Evolutionary conservation across 2,113 vertebrate species (phyloP).

Genomic region (Notechis scutatus): DNA sequence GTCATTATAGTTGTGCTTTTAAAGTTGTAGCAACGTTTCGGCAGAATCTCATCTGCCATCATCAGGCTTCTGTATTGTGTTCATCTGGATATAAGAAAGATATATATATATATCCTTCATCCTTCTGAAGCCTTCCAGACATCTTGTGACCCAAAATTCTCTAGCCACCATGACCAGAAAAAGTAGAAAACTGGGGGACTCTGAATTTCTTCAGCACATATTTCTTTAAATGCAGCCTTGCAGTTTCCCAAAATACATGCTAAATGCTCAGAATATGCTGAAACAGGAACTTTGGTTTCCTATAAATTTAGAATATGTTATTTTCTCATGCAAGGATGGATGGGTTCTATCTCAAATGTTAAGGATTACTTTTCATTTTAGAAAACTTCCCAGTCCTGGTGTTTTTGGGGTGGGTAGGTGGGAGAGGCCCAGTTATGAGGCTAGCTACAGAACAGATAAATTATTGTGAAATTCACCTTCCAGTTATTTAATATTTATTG

Average conservation of each 20-base stretch:
- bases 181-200: background rate
- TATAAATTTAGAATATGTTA: constrained; percentile 59
- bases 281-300: constrained; percentile 58
- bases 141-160: background rate
- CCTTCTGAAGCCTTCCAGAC: background rate
- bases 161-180: background rate
- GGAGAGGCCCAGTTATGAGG: constrained; percentile 53
- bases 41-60: too few species aligned
- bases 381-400: constrained; percentile 39
- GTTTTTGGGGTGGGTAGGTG: constrained; percentile 56
- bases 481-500: constrained; percentile 61
- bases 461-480: constrained; percentile 67
- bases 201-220: constrained; percentile 50
- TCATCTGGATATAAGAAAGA: too few species aligned
- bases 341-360: constrained; percentile 47
- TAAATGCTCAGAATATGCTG: constrained; percentile 47
- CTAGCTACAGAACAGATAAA: constrained; percentile 58
- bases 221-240: constrained; percentile 51
- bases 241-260: constrained; percentile 51
- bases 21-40: too few species aligned
- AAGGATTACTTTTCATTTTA: background rate
- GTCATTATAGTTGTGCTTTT: too few species aligned
- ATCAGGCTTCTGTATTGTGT: too few species aligned
- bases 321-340: constrained; percentile 47
- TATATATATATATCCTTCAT: background rate